Conservation (phyloP, 2,797 vertebrate genomes). For the Monodelphis domestica region DNA sequence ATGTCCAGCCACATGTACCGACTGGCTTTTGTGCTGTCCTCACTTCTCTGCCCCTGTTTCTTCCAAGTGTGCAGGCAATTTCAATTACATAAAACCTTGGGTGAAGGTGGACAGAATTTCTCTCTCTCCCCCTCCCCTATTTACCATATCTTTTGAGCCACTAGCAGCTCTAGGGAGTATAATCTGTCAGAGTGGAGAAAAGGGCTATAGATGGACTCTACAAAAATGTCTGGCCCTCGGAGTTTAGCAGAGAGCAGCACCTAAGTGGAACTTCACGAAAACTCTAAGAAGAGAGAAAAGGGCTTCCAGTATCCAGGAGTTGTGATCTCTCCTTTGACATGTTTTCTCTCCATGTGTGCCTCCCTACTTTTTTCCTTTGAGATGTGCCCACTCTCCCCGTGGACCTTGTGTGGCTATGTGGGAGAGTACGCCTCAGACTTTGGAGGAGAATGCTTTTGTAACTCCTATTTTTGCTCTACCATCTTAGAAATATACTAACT, state of each 20-base stretch:
- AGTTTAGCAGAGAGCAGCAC: not conserved
- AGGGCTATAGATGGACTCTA: not conserved
- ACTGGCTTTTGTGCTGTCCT: too few species aligned
- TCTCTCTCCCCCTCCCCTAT: not conserved
- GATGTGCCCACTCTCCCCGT: not conserved
- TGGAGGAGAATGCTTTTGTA: not conserved
- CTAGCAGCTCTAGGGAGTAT: not conserved
- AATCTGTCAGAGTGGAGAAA: not conserved
- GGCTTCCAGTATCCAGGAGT: not conserved
- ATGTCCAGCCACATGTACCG: too few species aligned
- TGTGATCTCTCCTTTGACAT: not conserved
- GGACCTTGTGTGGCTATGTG: not conserved
- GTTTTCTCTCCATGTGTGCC: not conserved
- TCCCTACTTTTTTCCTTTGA: not conserved
- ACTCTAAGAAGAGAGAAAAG: not conserved
- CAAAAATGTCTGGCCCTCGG: not conserved
- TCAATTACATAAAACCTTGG: too few species aligned
- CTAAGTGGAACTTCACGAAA: not conserved
- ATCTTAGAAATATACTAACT: not conserved
- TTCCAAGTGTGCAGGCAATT: too few species aligned
- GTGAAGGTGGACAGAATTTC: not conserved
- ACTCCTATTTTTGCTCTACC: not conserved
- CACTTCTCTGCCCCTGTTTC: too few species aligned
- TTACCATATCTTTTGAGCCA: not conserved
- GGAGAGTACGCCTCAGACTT: not conserved